Conservation (phyloP, 2,888 invertebrate species). For the Eueremaeus valkanovi region DNA sequence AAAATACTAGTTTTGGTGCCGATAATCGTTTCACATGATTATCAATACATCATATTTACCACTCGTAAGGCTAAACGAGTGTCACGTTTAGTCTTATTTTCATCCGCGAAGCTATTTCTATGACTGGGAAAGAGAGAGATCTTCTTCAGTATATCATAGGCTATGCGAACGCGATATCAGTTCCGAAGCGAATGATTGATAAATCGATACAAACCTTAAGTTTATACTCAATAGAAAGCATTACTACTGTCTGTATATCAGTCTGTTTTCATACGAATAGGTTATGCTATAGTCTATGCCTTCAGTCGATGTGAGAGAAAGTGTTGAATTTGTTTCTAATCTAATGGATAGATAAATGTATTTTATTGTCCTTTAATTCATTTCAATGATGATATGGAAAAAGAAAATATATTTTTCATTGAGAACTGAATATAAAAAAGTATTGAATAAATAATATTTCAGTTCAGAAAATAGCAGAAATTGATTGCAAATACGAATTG, state of each 20-base stretch:
- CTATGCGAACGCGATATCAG: background rate
- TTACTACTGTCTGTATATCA: no score
- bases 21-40: slow-evolving; percentile 19
- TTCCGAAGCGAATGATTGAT: background rate
- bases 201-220: background rate
- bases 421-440: no score
- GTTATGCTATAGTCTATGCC: no score
- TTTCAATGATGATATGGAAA: no score
- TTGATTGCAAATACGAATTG: background rate
- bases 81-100: slow-evolving; percentile 3
- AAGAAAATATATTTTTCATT: no score
- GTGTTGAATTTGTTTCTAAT: no score
- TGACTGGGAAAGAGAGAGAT: background rate
- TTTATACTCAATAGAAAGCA: slow-evolving; percentile 5
- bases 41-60: background rate
- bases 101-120: slow-evolving; percentile 22
- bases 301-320: no score
- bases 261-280: no score
- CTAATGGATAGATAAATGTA: no score
- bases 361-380: no score
- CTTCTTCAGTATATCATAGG: background rate
- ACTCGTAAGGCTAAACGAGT: slow-evolving; percentile 12
- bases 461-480: no score
- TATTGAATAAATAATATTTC: no score
- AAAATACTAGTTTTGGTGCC: background rate